Evolutionary conservation across 2,797 vertebrate genomes (phyloP), one percentile per base, ranked within the genome.

Genomic region (Adelosebastes latens): DNA sequence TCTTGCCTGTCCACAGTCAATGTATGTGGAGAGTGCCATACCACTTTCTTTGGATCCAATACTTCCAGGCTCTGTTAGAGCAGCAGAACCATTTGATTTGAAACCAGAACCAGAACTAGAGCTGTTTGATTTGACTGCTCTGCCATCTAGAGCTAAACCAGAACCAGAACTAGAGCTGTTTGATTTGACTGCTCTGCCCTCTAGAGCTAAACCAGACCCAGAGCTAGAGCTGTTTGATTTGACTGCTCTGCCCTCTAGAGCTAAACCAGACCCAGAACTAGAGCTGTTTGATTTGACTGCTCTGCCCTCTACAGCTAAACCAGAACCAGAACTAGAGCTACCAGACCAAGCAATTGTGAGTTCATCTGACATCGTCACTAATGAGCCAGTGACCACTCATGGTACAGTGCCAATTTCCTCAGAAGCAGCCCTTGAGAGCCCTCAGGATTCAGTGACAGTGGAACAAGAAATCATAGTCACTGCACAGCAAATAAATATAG

Each of bases 11-110:
- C 94, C 93, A 13, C 93, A 93, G 66, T 94, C 92, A 22, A 94
- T 95, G 94, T 95, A 92, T 78, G 91, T 95, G 34, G 95, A 95
- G 77, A 95, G 95, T 81, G 94, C 95, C 73, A 94, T 94, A 63
- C 95, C 94, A 20, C 92, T 95, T 10, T 90, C 91, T 71, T 76
- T 95, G 69, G 94, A 94, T 91, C 94, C 94, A 72, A 85, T 95
- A 80, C 88, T 95, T 85, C 90, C 92, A 75, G 39, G 89, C 32
- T 86, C 87, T 72, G 84, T 83, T 59, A 93, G 87, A 89, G 59
- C 85, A 72, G 71, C 75, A 27, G 79, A 93, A 78, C 75, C 87
- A 32, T 80, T 49, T 49, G 46, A 49, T 49, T 49, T 49, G 16
- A 49, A 49, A 18, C 42, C 16, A 46, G 42, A 46, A 46, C 16